Conservation (phyloP, 53 echinoderm and acorn worm species). For the Hippasteria phrygiana region DNA sequence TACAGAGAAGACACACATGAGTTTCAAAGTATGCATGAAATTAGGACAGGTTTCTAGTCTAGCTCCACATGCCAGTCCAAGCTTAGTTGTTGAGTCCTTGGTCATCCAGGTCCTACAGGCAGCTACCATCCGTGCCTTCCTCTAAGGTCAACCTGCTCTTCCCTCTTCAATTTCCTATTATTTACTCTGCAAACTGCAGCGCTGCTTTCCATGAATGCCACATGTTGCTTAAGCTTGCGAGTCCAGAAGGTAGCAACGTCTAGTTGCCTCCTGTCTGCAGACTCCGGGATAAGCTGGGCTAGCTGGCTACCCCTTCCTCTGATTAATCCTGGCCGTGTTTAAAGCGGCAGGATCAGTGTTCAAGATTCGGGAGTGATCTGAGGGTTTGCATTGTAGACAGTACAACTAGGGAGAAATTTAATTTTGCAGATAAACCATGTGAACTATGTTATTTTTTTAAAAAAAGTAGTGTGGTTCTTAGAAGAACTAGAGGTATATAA, state of each 20-base stretch:
- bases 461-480: too few species aligned
- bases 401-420: too few species aligned
- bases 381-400: too few species aligned
- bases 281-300: not conserved
- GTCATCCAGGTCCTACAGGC: not conserved
- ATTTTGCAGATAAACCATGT: too few species aligned
- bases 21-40: too few species aligned
- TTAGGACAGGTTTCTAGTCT: too few species aligned
- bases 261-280: constrained; percentile 21
- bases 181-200: not conserved
- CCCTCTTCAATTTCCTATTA: constrained; percentile 29
- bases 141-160: not conserved
- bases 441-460: too few species aligned
- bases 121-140: not conserved
- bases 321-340: not conserved
- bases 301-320: not conserved
- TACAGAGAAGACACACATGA: too few species aligned
- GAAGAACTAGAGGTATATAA: too few species aligned
- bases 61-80: too few species aligned
- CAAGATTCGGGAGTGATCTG: too few species aligned
- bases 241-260: not conserved
- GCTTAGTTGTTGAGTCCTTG: not conserved
- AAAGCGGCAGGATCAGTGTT: not conserved
- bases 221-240: not conserved
- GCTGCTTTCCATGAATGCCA: not conserved